phyloP scores from a whole-genome alignment of 2,113 vertebrate genomes.

The Perca fluviatilis region DNA sequence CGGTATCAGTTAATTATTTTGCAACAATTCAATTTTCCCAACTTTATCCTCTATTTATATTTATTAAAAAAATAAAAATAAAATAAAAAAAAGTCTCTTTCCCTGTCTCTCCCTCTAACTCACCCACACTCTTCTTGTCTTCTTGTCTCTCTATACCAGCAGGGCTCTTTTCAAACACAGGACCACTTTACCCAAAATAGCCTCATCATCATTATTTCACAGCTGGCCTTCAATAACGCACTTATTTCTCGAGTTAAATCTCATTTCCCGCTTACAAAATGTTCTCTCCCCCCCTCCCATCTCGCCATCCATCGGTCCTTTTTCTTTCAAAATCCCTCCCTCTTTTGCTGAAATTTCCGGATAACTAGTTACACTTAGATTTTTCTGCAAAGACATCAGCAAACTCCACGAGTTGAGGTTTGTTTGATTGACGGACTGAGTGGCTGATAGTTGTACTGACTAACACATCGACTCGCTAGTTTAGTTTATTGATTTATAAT shows the following conservation, averaged over 20 bases:
- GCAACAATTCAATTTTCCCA: neutral
- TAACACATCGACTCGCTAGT: too few species aligned
- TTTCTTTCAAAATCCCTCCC: neutral
- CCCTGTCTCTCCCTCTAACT: neutral
- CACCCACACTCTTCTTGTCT: neutral
- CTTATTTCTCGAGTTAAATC: slow-evolving; percentile 1
- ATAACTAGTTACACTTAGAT: neutral
- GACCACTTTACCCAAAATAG: slow-evolving; percentile 53
- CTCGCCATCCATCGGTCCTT: neutral
- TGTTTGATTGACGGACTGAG: neutral
- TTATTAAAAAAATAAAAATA: too few species aligned
- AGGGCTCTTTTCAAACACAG: slow-evolving; percentile 41
- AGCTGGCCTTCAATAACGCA: slow-evolving; percentile 47
- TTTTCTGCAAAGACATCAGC: neutral
- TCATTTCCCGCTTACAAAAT: slow-evolving; percentile 50
- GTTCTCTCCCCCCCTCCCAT: neutral
- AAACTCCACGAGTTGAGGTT: too few species aligned
- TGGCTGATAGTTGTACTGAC: neutral
- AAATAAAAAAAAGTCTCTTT: neutral
- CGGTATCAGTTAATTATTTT: neutral
- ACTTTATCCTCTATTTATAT: neutral
- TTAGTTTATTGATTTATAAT: too few species aligned
- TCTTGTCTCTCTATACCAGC: slow-evolving; percentile 3
- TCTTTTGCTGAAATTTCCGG: neutral
- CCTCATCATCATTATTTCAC: slow-evolving; percentile 62